Conservation (phyloP, 1,140 invertebrate species). For the Telenomus remus region DNA sequence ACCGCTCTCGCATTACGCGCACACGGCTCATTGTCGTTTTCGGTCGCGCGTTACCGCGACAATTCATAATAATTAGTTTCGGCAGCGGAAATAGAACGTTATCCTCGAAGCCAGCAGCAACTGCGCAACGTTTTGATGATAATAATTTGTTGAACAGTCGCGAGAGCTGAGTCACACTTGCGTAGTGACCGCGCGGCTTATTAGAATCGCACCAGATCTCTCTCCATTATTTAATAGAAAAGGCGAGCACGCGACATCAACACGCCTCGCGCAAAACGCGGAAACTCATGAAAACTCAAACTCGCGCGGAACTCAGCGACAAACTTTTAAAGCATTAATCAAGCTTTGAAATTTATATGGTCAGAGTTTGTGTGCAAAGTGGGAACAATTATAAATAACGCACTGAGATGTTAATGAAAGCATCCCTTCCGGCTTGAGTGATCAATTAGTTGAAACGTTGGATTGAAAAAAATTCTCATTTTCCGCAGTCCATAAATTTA, state of each 20-base stretch:
- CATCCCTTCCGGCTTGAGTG: background rate
- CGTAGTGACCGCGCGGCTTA: slow-evolving; percentile 18
- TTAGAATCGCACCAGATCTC: slow-evolving; percentile 50
- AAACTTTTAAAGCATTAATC: too few species aligned
- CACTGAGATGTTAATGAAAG: slow-evolving; percentile 21
- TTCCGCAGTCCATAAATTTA: too few species aligned
- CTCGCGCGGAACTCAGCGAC: background rate
- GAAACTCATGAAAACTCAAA: slow-evolving; percentile 14
- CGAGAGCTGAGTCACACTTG: slow-evolving; percentile 1
- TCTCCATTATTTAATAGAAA: slow-evolving; percentile 50
- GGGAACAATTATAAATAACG: slow-evolving; percentile 23
- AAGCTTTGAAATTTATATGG: too few species aligned
- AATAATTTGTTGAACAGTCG: slow-evolving; percentile 60
- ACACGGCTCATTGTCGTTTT: slow-evolving; percentile 51
- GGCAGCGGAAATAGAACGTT: slow-evolving; percentile 57
- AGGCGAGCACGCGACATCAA: slow-evolving; percentile 35
- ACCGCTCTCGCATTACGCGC: slow-evolving; percentile 43
- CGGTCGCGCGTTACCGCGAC: slow-evolving; percentile 51
- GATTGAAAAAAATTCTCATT: too few species aligned
- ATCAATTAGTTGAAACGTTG: background rate
- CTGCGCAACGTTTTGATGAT: slow-evolving; percentile 46
- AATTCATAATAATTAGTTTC: slow-evolving; percentile 63
- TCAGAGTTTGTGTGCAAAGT: slow-evolving; percentile 10
- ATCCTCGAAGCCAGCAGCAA: slow-evolving; percentile 12
- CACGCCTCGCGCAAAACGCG: slow-evolving; percentile 20